Percentiles rank a stretch among this genome's conserved stretches.
These are phyloP conservation scores for Sebastes trivittatus DNA, from an alignment of 2,797 vertebrate genomes.

Conservation along the genomic window DNA sequence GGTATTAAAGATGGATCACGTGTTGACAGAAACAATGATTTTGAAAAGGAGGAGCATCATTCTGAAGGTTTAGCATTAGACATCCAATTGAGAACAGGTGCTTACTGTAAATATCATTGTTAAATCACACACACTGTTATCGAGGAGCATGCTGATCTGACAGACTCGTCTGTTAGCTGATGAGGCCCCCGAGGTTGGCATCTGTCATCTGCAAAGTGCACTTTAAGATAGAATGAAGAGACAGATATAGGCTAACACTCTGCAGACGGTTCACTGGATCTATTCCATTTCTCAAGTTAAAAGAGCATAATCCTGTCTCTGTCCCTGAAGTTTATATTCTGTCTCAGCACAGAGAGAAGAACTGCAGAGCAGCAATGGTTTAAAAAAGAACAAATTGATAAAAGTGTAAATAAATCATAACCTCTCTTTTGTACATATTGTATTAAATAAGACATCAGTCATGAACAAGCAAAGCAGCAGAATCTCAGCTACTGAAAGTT, in stretches of 20 bases:
- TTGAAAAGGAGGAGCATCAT: not conserved
- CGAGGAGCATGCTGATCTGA: not conserved
- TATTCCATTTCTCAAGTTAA: slow-evolving; percentile 16
- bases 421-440: slow-evolving; percentile 47
- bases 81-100: not conserved
- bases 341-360: slow-evolving; percentile 26
- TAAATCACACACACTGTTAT: not conserved
- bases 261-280: slow-evolving; percentile 16
- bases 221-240: slow-evolving; percentile 27
- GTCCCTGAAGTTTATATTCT: slow-evolving; percentile 26
- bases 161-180: slow-evolving; percentile 6
- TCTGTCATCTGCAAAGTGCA: slow-evolving; percentile 36
- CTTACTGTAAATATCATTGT: not conserved
- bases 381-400: slow-evolving; percentile 23
- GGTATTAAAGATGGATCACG: not conserved
- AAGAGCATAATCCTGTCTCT: slow-evolving; percentile 4
- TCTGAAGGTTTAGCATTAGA: not conserved
- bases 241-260: slow-evolving; percentile 51
- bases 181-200: not conserved
- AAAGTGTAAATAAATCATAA: slow-evolving; percentile 66
- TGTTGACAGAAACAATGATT: not conserved
- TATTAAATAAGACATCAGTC: slow-evolving; percentile 59
- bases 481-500: slow-evolving; percentile 14
- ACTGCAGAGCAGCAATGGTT: slow-evolving; percentile 16
- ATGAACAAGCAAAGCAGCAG: slow-evolving; percentile 27